Evolutionary conservation across 2,888 invertebrate genomes (phyloP).

Genomic region (Lobophora halterata): DNA sequence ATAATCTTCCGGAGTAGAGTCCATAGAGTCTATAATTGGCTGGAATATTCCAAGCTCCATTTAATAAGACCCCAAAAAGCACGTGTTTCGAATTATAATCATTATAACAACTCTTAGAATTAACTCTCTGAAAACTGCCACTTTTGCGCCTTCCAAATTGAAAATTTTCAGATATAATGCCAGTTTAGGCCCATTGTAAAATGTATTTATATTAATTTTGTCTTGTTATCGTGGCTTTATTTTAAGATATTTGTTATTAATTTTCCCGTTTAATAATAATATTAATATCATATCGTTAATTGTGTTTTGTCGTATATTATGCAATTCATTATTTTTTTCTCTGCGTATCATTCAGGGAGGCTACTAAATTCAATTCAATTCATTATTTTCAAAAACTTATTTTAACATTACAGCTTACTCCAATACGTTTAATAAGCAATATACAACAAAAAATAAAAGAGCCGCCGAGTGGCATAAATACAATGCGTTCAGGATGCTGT

Average conservation of each 20-base stretch:
- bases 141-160: conserved; percentile 21
- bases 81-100: conserved; percentile 31
- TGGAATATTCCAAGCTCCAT: conserved; percentile 17
- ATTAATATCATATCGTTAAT: too few relatives aligned
- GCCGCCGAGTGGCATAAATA: too few relatives aligned
- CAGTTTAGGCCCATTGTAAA: conserved; percentile 19
- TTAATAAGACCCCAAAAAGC: conserved; percentile 28
- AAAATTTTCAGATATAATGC: conserved; percentile 25
- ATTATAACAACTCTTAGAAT: conserved; percentile 30
- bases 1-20: too few relatives aligned
- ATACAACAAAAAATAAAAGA: too few relatives aligned
- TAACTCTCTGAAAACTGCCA: conserved; percentile 26
- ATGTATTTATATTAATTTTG: conserved; percentile 21
- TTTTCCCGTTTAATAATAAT: not conserved
- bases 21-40: conserved; percentile 24
- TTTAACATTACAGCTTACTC: too few relatives aligned
- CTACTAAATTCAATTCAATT: too few relatives aligned
- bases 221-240: conserved; percentile 12
- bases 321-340: too few relatives aligned
- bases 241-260: conserved; percentile 4
- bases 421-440: too few relatives aligned
- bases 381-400: too few relatives aligned
- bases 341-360: too few relatives aligned
- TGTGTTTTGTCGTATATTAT: too few relatives aligned
- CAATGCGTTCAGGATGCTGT: too few relatives aligned